Evolutionary conservation across 2,888 invertebrate genomes (phyloP), one percentile per base, ranked within the genome.

Genomic region (Nephrotoma guestfalica): DNA sequence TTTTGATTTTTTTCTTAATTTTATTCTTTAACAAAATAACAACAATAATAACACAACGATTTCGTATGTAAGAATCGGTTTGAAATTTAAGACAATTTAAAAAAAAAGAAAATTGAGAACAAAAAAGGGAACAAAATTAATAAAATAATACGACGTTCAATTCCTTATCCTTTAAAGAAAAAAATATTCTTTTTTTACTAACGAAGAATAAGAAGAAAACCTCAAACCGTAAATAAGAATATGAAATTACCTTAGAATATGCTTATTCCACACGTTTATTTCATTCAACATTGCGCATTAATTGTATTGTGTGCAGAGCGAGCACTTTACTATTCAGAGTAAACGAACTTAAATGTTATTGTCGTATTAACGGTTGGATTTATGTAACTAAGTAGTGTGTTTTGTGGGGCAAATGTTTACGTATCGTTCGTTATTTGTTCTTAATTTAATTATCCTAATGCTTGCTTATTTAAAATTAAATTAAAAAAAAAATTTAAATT

Each of bases 1-100:
- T 87, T 51, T 15, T 87, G 41, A 57, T 86, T 42, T 84, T 41
- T 83, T 43, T 83, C 11, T 42, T 86, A 30, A 45, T 86, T 30
- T 86, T 87, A 83, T 71, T 85, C 71, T 71, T 71, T 71, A 7
- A 71, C 71, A 71, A 71, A 71, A 30, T 30, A 71, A 30, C 30
- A 71, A 71, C 71, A 30, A 71, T 2, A n/a, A 71, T 7, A 30
- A 30, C 1, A 2, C 30, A 71, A 2, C 9, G n/a, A 11, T 84
- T 51, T 11, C 57, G 6, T 87, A 83, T 11, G 41, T 41, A 85
- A 85, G 42, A 85, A 57, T 43, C 13, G n/a, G 41, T 51, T 15
- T 18, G 41, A 86, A 47, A 51, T 41, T 51, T 51, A 86, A 47
- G 40, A 47, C 41, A 30, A 47, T 86, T 85, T 85, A 41, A 42